These are phyloP conservation scores for Ganaspis brasiliensis DNA, from an alignment of 2,888 invertebrate species.

Conservation along the genomic window DNA sequence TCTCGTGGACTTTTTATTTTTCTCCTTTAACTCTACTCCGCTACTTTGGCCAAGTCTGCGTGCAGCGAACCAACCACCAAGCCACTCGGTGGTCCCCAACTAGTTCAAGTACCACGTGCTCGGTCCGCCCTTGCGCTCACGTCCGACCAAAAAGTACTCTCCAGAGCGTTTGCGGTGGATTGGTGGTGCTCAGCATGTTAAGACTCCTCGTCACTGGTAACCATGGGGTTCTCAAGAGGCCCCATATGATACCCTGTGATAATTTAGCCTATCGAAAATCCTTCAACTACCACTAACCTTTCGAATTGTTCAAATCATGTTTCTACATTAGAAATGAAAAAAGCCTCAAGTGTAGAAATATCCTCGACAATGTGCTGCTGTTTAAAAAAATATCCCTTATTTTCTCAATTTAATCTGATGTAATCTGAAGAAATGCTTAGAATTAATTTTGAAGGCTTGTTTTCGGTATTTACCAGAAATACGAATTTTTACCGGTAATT, in stretches of 20 bases:
- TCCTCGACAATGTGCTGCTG: too few relatives aligned
- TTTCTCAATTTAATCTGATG: too few relatives aligned
- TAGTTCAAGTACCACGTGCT: constrained; percentile 80
- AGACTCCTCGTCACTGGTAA: constrained; percentile 73
- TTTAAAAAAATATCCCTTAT: too few relatives aligned
- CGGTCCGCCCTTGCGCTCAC: constrained; percentile 79
- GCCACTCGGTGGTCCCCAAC: constrained; percentile 77
- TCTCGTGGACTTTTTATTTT: constrained; percentile 47
- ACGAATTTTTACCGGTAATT: too few relatives aligned
- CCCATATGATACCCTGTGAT: constrained; percentile 78
- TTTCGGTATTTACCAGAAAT: too few relatives aligned
- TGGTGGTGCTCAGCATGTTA: constrained; percentile 77
- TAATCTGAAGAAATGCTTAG: too few relatives aligned
- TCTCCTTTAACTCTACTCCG: constrained; percentile 53
- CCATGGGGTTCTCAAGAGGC: constrained; percentile 74
- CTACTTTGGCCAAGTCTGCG: constrained; percentile 60
- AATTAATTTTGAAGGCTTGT: too few relatives aligned
- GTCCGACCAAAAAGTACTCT: constrained; percentile 79
- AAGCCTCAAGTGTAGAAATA: too few relatives aligned
- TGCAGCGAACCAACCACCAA: constrained; percentile 54
- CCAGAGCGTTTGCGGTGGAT: constrained; percentile 80
- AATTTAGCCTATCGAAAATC: constrained; percentile 67
- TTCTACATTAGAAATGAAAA: not conserved
- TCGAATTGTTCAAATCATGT: not conserved
- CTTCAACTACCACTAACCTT: not conserved